Base-by-base conservation (phyloP, 2,888 invertebrate species). In the Plebejus melissa region DNA sequence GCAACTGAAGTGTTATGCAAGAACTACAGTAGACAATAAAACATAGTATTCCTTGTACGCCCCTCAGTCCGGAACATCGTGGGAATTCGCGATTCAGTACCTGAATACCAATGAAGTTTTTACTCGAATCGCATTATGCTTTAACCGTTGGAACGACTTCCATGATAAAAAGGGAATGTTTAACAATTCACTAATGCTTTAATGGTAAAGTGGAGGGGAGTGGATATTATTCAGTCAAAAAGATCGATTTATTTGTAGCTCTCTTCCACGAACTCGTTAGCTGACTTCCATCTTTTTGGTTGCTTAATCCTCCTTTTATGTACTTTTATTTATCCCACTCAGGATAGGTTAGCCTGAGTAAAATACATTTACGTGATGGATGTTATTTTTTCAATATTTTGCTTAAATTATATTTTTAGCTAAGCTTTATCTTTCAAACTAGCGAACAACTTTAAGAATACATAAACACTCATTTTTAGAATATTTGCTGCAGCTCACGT, bases 91-190 rank as follows among this genome's bases (percentile, higher is more conserved):
- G 79, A 81, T 82, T 79, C 84, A 79, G 79, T 84, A 82, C 82
- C 81, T 87, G 88, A 89, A 89, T 88, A 84, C 83, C 82, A 88
- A 89, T 86, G 84, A 87, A 86, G 84, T 88, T 89, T 88, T 88
- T 88, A 83, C 83, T 75, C 65, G 74, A 76, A 78, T 77, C 72
- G 36, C 79, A 76, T 79, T 79, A 77, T 76, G 76, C 75, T 76
- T 78, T 76, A 69, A 76, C 70, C 74, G 76, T 74, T 65, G 74
- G 75, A 72, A 69, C 74, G 76, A 74, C 76, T 60, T 76, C 65
- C 72, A 71, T 46, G 41, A 54, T 54, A 54, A 72, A 54, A 72
- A 72, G 50, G 54, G 50, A 72, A 72, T 76, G 76, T 74, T 78
- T 77, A 76, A 74, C 76, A 77, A 76, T 72, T 72, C 72, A 72